Conservation (phyloP, 2,113 vertebrate species). For the Zosterops japonicus region DNA sequence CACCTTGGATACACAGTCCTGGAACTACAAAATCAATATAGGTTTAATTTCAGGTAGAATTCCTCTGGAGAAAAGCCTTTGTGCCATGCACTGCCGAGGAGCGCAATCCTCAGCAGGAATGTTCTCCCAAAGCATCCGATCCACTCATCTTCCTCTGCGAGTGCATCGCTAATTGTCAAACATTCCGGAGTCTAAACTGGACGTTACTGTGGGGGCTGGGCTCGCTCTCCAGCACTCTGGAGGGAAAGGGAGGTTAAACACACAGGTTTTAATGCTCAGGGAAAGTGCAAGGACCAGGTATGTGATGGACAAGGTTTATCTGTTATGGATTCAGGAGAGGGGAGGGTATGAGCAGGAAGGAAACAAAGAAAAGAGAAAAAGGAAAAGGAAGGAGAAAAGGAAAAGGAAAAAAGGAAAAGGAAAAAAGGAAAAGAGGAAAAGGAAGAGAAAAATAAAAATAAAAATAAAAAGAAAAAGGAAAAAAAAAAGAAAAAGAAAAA, state of each 20-base stretch:
- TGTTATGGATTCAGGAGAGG: conserved; percentile 42
- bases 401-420: not conserved
- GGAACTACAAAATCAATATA: not conserved
- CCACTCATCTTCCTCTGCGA: conserved; percentile 31
- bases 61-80: conserved; percentile 26
- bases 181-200: not conserved
- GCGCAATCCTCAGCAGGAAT: not conserved
- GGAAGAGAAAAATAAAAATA: not conserved
- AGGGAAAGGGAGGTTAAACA: conserved; percentile 63
- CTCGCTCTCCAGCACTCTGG: conserved; percentile 33
- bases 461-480: not conserved
- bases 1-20: not conserved
- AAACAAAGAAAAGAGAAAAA: not conserved
- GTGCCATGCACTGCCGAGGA: conserved; percentile 8
- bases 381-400: not conserved
- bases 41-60: conserved; percentile 23
- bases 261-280: conserved; percentile 81
- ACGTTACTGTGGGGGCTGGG: not conserved
- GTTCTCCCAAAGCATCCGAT: conserved; percentile 24
- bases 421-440: not conserved
- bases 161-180: conserved; percentile 7
- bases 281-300: conserved; percentile 74
- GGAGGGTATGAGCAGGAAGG: not conserved
- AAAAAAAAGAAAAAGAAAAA: not conserved
- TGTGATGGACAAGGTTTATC: conserved; percentile 78